These are phyloP conservation scores for Leucosticte australis DNA, from an alignment of 2,113 vertebrate genomes.

Conservation along the genomic window DNA sequence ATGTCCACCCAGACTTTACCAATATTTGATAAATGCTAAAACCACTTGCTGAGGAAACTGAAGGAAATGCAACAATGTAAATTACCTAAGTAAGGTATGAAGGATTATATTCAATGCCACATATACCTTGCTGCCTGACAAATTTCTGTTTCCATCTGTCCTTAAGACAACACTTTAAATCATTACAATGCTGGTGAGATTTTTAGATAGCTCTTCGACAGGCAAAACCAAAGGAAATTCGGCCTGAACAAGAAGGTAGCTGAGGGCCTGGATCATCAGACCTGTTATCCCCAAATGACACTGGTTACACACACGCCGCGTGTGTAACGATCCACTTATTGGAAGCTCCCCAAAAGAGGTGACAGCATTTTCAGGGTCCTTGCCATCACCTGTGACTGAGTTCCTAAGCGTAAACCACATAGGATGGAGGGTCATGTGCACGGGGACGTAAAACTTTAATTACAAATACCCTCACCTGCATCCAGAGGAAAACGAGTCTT, in stretches of 20 bases:
- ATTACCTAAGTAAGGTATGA: not conserved
- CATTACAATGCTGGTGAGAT: not conserved
- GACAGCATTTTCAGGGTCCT: not conserved
- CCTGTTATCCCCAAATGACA: not conserved
- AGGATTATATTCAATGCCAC: not conserved
- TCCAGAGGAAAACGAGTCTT: not conserved
- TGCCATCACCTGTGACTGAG: not conserved
- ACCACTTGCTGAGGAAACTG: not conserved
- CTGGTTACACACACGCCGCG: accelerated
- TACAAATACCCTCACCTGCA: not conserved
- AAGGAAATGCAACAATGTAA: not conserved
- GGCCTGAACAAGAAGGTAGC: not conserved
- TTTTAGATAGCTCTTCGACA: not conserved
- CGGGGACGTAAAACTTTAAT: not conserved
- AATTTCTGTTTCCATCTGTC: not conserved
- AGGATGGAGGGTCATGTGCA: not conserved
- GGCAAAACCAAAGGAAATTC: not conserved
- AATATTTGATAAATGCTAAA: not conserved
- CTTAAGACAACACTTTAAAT: not conserved
- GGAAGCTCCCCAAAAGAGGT: not conserved
- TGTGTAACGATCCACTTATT: not conserved
- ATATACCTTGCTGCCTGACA: not conserved
- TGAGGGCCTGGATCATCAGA: not conserved
- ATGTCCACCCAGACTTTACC: not conserved
- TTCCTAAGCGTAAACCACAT: not conserved